Conservation (phyloP, 2,888 invertebrate species). For the Agonum fuliginosum region DNA sequence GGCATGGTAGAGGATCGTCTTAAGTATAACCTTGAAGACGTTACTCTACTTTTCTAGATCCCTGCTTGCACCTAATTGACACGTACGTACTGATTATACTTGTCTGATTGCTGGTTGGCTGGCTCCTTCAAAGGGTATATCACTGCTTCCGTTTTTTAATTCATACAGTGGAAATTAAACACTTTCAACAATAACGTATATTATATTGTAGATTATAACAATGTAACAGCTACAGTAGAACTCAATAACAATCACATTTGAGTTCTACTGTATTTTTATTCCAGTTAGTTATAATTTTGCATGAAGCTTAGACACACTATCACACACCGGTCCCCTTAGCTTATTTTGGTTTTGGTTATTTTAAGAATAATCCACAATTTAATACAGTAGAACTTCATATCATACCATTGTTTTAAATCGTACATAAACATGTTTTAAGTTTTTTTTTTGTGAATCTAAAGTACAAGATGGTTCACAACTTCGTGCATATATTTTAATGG, state of each 20-base stretch:
- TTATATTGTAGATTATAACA: slow-evolving; percentile 16
- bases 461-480: too few relatives aligned
- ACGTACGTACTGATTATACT: slow-evolving; percentile 59
- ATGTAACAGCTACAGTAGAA: neutral
- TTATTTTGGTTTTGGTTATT: slow-evolving; percentile 53
- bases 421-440: too few relatives aligned
- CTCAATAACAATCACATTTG: neutral
- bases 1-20: too few relatives aligned
- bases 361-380: neutral
- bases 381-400: too few relatives aligned
- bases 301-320: slow-evolving; percentile 51
- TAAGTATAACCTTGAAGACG: too few relatives aligned
- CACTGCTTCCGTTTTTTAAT: slow-evolving; percentile 57
- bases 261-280: slow-evolving; percentile 10
- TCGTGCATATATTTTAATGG: too few relatives aligned
- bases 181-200: slow-evolving; percentile 7
- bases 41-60: slow-evolving; percentile 20
- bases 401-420: too few relatives aligned
- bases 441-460: too few relatives aligned
- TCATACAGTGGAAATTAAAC: slow-evolving; percentile 23
- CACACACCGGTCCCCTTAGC: slow-evolving; percentile 55
- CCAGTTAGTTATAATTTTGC: slow-evolving; percentile 35
- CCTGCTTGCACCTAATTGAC: slow-evolving; percentile 58
- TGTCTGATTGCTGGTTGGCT: slow-evolving; percentile 63
- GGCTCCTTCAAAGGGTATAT: slow-evolving; percentile 61